Evolutionary conservation across 2,113 vertebrate species (phyloP).

Genomic region (Abramis brama): DNA sequence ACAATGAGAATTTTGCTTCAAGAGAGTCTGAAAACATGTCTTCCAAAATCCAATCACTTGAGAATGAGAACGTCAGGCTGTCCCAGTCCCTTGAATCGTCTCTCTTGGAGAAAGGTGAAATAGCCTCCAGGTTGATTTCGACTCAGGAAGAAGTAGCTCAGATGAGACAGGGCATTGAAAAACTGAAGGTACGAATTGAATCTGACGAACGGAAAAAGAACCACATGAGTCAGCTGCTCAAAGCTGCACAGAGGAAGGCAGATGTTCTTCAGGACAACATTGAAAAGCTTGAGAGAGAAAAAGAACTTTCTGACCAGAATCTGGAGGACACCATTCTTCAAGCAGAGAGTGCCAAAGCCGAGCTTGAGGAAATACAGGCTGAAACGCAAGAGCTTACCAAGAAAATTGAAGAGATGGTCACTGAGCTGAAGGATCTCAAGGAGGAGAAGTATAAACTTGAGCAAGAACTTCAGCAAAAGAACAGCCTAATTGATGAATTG

Average conservation of each 20-base stretch:
- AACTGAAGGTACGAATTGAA: slow-evolving; percentile 87
- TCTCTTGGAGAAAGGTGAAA: slow-evolving; percentile 83
- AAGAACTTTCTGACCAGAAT: slow-evolving; percentile 70
- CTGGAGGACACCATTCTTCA: slow-evolving; percentile 80
- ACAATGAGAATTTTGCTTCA: slow-evolving; percentile 71
- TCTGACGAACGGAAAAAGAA: slow-evolving; percentile 85
- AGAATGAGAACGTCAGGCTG: slow-evolving; percentile 75
- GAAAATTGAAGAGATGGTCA: slow-evolving; percentile 60
- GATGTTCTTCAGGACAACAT: slow-evolving; percentile 77
- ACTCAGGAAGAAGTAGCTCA: slow-evolving; percentile 83
- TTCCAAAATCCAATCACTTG: slow-evolving; percentile 72
- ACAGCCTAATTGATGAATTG: slow-evolving; percentile 62
- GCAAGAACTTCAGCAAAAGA: slow-evolving; percentile 66
- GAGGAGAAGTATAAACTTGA: slow-evolving; percentile 77
- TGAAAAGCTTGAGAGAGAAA: slow-evolving; percentile 72
- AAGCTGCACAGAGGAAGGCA: slow-evolving; percentile 76
- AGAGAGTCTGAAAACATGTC: slow-evolving; percentile 75
- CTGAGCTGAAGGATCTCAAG: slow-evolving; percentile 66
- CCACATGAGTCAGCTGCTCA: slow-evolving; percentile 77
- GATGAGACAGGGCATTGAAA: slow-evolving; percentile 86
- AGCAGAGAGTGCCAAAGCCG: slow-evolving; percentile 80
- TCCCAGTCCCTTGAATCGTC: slow-evolving; percentile 81
- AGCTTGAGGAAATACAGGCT: slow-evolving; percentile 75
- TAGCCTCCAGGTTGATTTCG: slow-evolving; percentile 80
- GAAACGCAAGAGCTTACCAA: slow-evolving; percentile 66